Conservation (phyloP, 92 coral and sea anemone genomes). For the Epizoanthus stellaris region DNA sequence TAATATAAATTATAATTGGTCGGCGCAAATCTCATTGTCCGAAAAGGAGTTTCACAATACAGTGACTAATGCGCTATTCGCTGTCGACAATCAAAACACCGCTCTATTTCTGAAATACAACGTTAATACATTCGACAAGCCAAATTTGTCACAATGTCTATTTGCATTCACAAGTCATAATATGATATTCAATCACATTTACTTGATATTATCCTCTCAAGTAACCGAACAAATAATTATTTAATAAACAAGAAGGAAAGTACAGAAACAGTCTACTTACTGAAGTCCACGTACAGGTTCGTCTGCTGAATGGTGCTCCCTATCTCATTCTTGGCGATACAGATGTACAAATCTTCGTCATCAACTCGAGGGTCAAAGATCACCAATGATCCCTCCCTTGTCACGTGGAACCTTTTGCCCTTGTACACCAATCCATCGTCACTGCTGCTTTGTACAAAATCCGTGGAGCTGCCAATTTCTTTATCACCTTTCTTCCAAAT, state of each 20-base stretch:
- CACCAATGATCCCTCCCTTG: slow-evolving; percentile 78
- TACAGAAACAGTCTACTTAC: slow-evolving; percentile 54
- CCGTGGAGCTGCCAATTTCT: slow-evolving; percentile 58
- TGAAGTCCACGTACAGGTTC: slow-evolving; percentile 76
- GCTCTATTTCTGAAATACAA: not conserved
- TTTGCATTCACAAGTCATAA: too few relatives aligned
- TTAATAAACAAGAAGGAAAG: too few relatives aligned
- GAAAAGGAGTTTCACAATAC: too few relatives aligned
- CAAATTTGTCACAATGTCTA: too few relatives aligned
- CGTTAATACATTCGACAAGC: too few relatives aligned
- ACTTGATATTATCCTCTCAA: too few relatives aligned
- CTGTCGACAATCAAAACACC: too few relatives aligned
- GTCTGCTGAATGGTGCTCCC: slow-evolving; percentile 65
- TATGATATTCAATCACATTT: too few relatives aligned
- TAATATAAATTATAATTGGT: too few relatives aligned
- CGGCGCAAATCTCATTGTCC: too few relatives aligned
- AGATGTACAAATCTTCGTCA: slow-evolving; percentile 76
- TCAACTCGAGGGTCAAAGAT: slow-evolving; percentile 79
- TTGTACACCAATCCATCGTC: slow-evolving; percentile 73
- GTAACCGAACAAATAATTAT: too few relatives aligned
- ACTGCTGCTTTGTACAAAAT: slow-evolving; percentile 51
- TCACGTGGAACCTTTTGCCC: slow-evolving; percentile 79
- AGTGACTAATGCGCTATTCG: too few relatives aligned
- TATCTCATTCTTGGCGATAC: slow-evolving; percentile 71
- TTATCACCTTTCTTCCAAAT: slow-evolving; percentile 74